phyloP scores from a whole-genome alignment of 1,140 invertebrate genomes.

The Drosophila pachea region DNA sequence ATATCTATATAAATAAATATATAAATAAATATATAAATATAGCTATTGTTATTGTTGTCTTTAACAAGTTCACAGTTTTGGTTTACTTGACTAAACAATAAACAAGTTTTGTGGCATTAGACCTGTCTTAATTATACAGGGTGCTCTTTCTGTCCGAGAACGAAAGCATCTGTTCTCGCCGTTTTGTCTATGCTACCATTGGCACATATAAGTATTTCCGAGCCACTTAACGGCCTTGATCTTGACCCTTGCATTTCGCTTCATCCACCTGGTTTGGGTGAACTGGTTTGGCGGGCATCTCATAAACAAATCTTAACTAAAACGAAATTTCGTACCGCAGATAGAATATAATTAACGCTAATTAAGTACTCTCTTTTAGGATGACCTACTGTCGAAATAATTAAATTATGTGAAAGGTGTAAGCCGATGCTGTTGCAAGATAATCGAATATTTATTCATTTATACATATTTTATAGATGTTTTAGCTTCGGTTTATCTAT shows the following conservation, averaged over 20 bases:
- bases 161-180: background rate
- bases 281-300: slow-evolving; percentile 48
- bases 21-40: slow-evolving; percentile 36
- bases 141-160: slow-evolving; percentile 27
- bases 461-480: no score
- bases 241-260: background rate
- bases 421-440: no score
- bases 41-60: slow-evolving; percentile 10
- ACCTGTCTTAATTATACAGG: slow-evolving; percentile 54
- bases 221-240: slow-evolving; percentile 14
- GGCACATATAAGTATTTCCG: background rate
- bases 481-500: background rate
- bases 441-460: no score
- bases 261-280: slow-evolving; percentile 33
- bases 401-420: no score
- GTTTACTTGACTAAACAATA: slow-evolving; percentile 41
- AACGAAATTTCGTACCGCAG: no score
- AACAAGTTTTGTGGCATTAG: slow-evolving; percentile 62
- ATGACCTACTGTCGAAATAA: no score
- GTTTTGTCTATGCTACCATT: background rate
- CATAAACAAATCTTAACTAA: no score
- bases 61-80: slow-evolving; percentile 17
- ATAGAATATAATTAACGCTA: no score
- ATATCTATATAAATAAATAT: slow-evolving; percentile 32
- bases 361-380: no score